Evolutionary conservation across 1,140 invertebrate species (phyloP).

Genomic region (Bombyx mandarina): DNA sequence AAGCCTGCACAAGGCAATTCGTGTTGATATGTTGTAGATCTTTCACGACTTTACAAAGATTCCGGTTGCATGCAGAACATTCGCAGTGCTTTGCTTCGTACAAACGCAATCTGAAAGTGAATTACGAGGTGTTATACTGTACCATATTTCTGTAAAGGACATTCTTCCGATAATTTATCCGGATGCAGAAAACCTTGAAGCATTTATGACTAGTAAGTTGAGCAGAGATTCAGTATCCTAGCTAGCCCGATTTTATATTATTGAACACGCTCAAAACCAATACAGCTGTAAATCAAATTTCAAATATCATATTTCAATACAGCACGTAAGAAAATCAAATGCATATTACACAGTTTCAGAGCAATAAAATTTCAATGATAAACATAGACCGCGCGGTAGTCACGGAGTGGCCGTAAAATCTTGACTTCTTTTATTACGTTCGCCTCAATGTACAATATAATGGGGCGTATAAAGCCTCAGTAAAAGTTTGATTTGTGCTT

Average conservation of each 20-base stretch:
- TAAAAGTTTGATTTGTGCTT: constrained; percentile 35
- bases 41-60: constrained; percentile 39
- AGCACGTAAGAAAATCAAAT: constrained; percentile 6
- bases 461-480: constrained; percentile 30
- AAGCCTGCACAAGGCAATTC: constrained; percentile 50
- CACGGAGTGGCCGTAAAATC: constrained; percentile 42
- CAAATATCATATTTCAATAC: background rate
- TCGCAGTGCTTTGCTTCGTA: constrained; percentile 40
- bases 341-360: constrained; percentile 13
- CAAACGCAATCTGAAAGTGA: constrained; percentile 48
- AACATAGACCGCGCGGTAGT: constrained; percentile 24
- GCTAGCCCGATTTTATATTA: too few species aligned
- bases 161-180: too few species aligned
- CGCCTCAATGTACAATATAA: constrained; percentile 43
- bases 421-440: constrained; percentile 39
- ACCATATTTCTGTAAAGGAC: background rate
- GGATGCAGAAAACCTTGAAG: too few species aligned
- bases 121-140: background rate
- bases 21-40: constrained; percentile 52
- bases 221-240: too few species aligned
- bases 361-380: constrained; percentile 38
- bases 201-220: too few species aligned
- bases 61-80: constrained; percentile 24
- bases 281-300: too few species aligned
- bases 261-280: too few species aligned